Evolutionary conservation across 37 sponge, comb jelly and placozoan species (phyloP).

Genomic region (Halisarca cf. caerulea): DNA sequence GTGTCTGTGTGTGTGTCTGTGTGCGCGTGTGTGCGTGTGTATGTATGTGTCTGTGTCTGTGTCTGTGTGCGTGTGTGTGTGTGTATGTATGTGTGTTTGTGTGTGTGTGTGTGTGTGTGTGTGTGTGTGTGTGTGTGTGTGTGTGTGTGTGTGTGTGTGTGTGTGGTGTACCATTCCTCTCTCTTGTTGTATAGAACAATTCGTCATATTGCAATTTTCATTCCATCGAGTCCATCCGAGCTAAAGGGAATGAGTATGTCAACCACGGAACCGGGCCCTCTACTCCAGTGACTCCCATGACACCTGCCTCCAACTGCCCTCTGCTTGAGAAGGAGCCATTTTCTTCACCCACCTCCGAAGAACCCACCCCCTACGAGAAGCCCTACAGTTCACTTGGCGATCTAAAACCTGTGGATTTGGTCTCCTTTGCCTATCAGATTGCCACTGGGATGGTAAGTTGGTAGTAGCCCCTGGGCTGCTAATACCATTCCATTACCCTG

Average conservation of each 20-base stretch:
- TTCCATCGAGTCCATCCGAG: neutral
- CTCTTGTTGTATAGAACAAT: neutral
- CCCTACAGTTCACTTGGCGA: constrained; percentile 48
- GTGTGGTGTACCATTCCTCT: neutral
- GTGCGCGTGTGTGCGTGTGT: too few relatives aligned
- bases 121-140: neutral
- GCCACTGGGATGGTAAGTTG: constrained; percentile 81
- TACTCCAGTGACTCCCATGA: neutral
- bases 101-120: too few relatives aligned
- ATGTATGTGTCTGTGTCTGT: too few relatives aligned
- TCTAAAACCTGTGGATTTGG: constrained; percentile 42
- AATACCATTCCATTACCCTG: too few relatives aligned
- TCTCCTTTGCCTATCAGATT: constrained; percentile 82
- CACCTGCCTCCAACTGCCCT: constrained; percentile 14
- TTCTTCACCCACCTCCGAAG: neutral
- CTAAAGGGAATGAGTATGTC: constrained; percentile 8
- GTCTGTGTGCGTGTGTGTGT: too few relatives aligned
- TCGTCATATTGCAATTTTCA: neutral
- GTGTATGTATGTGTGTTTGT: too few relatives aligned
- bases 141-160: too few relatives aligned
- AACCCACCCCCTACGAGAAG: constrained; percentile 18
- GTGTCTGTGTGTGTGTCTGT: too few relatives aligned
- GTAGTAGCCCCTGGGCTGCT: too few relatives aligned
- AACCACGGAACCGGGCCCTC: neutral
- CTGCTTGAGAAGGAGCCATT: neutral